A percentile compares a stretch with the other conserved stretches of the same genome.
phyloP scores from a whole-genome alignment of 2,113 vertebrate species.

The Hylia prasina region DNA sequence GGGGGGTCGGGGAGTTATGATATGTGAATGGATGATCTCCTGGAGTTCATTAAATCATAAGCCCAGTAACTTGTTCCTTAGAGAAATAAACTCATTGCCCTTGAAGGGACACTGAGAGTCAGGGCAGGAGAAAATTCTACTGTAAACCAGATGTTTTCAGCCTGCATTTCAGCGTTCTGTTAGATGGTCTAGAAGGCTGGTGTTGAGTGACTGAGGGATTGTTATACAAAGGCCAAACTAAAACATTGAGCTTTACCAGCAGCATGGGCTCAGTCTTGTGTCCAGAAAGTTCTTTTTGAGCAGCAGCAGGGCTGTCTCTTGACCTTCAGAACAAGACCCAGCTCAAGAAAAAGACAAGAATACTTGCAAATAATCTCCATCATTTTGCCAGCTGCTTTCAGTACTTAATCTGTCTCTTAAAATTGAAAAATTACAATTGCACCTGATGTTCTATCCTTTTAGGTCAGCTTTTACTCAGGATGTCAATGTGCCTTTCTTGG shows the following conservation, averaged over 20 bases:
- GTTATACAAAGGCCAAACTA: background rate
- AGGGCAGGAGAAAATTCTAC: background rate
- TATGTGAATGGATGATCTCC: background rate
- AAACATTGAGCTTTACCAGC: background rate
- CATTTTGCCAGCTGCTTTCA: slow-evolving; percentile 39
- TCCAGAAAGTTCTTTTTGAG: background rate
- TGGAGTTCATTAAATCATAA: background rate
- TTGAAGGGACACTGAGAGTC: background rate
- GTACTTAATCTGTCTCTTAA: slow-evolving; percentile 61
- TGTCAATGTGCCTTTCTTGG: slow-evolving; percentile 5
- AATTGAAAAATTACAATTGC: slow-evolving; percentile 56
- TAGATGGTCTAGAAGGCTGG: background rate
- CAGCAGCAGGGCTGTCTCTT: background rate
- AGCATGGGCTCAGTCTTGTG: background rate
- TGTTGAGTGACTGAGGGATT: background rate
- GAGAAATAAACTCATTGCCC: background rate
- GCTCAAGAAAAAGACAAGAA: background rate
- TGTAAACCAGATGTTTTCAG: background rate
- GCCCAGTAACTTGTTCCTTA: background rate
- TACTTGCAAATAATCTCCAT: slow-evolving; percentile 34
- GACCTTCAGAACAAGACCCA: slow-evolving; percentile 8
- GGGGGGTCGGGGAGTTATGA: accelerated
- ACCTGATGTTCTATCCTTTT: slow-evolving; percentile 39
- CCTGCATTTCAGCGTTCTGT: background rate
- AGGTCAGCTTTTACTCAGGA: background rate